Evolutionary conservation across 2,888 invertebrate species (phyloP).

Genomic region (Slavum lentiscoides): DNA sequence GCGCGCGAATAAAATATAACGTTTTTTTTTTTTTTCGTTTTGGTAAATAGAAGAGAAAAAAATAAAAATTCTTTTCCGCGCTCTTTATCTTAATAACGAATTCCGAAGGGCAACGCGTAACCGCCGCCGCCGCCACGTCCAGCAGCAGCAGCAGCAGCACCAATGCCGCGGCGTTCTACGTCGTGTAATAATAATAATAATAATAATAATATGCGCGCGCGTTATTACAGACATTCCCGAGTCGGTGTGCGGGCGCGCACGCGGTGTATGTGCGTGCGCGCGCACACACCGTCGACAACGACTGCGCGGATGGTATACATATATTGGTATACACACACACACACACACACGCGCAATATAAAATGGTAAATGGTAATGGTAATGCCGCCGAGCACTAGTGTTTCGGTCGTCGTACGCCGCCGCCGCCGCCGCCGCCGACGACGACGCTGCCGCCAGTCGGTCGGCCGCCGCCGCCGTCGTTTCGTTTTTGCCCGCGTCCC

Average conservation of each 20-base stretch:
- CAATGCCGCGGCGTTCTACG: constrained; percentile 39
- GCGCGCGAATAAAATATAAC: neutral
- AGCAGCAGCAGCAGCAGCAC: constrained; percentile 10
- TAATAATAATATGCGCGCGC: neutral
- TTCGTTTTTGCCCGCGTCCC: neutral
- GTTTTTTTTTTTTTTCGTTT: too few species aligned
- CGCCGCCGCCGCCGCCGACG: constrained; percentile 16
- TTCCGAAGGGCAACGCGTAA: constrained; percentile 49
- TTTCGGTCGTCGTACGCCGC: constrained; percentile 50
- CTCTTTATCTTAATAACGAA: constrained; percentile 14
- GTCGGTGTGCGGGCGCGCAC: neutral
- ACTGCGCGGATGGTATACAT: neutral
- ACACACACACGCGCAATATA: too few species aligned
- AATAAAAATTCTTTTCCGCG: neutral
- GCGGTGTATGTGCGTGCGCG: too few species aligned
- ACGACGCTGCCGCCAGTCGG: constrained; percentile 22
- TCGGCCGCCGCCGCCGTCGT: constrained; percentile 25
- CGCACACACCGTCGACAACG: neutral
- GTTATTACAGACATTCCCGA: constrained; percentile 46
- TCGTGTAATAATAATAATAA: constrained; percentile 22
- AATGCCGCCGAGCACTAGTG: constrained; percentile 36
- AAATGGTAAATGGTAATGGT: too few species aligned
- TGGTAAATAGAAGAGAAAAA: neutral
- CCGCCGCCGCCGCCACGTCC: neutral
- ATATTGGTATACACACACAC: constrained; percentile 1